A percentile compares a stretch with the other conserved stretches of the same genome.
Conservation (phyloP, 2,888 invertebrate genomes). For the Hoplodrina blanda region DNA sequence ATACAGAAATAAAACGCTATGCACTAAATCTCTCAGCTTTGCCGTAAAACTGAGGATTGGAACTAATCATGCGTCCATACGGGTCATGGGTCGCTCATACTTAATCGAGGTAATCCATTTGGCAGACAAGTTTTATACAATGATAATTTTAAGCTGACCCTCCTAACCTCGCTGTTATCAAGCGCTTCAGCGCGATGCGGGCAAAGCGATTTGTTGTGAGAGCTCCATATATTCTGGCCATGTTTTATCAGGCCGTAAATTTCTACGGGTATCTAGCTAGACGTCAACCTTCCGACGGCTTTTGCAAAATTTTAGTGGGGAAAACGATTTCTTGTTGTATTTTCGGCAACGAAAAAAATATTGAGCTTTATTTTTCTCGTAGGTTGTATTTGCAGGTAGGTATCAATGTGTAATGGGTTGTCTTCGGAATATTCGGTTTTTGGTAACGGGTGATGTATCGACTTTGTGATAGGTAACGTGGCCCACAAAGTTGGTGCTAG, state of each 20-base stretch:
- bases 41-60: constrained; percentile 69
- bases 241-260: constrained; percentile 89
- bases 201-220: constrained; percentile 70
- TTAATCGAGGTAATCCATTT: constrained; percentile 88
- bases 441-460: constrained; percentile 33
- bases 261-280: constrained; percentile 83
- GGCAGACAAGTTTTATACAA: constrained; percentile 84
- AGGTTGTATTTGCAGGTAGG: constrained; percentile 8
- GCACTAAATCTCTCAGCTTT: constrained; percentile 52
- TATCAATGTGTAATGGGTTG: constrained; percentile 56
- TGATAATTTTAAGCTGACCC: constrained; percentile 75
- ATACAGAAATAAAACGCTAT: constrained; percentile 48
- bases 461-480: constrained; percentile 12
- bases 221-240: constrained; percentile 77
- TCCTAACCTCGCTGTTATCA: constrained; percentile 60
- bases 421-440: constrained; percentile 30
- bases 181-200: constrained; percentile 49
- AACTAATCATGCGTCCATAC: constrained; percentile 84
- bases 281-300: constrained; percentile 82
- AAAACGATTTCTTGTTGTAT: constrained; percentile 68
- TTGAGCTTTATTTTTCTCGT: constrained; percentile 50
- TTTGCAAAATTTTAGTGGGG: constrained; percentile 78
- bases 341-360: constrained; percentile 49
- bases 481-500: constrained; percentile 2
- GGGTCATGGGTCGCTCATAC: constrained; percentile 84